These are phyloP conservation scores for Nannoperca australis DNA, from an alignment of 2,797 vertebrate genomes.

Conservation along the genomic window DNA sequence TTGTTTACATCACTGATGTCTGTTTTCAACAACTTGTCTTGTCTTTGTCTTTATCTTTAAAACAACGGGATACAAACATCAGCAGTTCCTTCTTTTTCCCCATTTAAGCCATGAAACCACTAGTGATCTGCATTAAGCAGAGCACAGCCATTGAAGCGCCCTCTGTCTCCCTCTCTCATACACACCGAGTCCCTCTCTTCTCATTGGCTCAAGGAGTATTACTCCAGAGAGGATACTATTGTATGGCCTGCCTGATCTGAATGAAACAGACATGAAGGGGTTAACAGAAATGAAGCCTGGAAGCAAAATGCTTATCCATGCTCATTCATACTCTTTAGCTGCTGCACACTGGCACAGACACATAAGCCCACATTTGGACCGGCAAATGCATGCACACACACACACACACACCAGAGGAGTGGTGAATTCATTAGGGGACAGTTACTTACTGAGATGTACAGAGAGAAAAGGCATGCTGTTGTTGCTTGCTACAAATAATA, in stretches of 20 bases:
- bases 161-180: not conserved
- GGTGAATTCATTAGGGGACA: constrained; percentile 55
- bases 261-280: constrained; percentile 62
- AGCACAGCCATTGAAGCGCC: constrained; percentile 53
- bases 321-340: constrained; percentile 77
- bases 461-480: constrained; percentile 7
- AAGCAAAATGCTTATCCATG: constrained; percentile 66
- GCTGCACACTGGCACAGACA: constrained; percentile 8
- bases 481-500: constrained; percentile 19
- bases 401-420: constrained; percentile 12
- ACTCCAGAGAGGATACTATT: constrained; percentile 63
- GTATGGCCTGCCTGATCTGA: constrained; percentile 56
- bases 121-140: constrained; percentile 41
- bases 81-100: constrained; percentile 10
- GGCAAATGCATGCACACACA: constrained; percentile 7
- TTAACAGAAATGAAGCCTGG: constrained; percentile 67
- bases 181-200: not conserved
- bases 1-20: not conserved
- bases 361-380: constrained; percentile 25
- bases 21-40: too few relatives aligned
- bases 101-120: constrained; percentile 41
- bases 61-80: constrained; percentile 36
- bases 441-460: constrained; percentile 33
- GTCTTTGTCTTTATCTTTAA: too few relatives aligned
- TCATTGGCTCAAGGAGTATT: constrained; percentile 45